phyloP scores from a whole-genome alignment of 2,113 vertebrate genomes.

The Tragelaphus strepsiceros region DNA sequence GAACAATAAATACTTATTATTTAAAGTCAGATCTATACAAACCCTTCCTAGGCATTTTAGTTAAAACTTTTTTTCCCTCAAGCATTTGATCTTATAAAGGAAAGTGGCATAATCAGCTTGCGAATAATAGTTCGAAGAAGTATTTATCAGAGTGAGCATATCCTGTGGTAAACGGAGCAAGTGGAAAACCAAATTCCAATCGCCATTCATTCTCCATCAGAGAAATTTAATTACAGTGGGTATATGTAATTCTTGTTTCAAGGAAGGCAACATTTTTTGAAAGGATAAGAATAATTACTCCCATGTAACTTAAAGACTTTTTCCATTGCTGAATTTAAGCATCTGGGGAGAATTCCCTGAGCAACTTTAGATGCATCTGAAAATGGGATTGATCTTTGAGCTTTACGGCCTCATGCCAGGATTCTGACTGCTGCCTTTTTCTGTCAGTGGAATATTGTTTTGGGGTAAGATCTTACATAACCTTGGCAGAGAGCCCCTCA shows the following conservation, averaged over 20 bases:
- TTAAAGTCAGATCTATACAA: background rate
- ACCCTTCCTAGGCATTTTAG: background rate
- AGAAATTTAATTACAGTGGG: slow-evolving; percentile 63
- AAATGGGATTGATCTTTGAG: slow-evolving; percentile 69
- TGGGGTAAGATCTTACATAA: slow-evolving; percentile 73
- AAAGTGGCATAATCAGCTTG: slow-evolving; percentile 14
- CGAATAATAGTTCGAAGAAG: slow-evolving; percentile 50
- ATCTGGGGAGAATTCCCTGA: slow-evolving; percentile 63
- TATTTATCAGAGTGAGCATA: background rate
- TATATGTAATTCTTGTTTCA: slow-evolving; percentile 68
- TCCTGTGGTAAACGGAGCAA: slow-evolving; percentile 15
- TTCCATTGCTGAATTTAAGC: slow-evolving; percentile 70
- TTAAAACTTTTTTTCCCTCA: background rate
- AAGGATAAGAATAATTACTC: slow-evolving; percentile 65
- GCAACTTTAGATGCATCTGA: slow-evolving; percentile 53
- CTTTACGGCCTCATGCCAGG: slow-evolving; percentile 13
- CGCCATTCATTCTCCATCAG: slow-evolving; percentile 65
- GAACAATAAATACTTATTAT: background rate
- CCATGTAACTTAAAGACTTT: slow-evolving; percentile 74
- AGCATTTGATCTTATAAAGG: slow-evolving; percentile 37
- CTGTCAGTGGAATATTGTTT: slow-evolving; percentile 65
- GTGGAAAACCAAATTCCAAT: slow-evolving; percentile 46
- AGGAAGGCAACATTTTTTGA: slow-evolving; percentile 75
- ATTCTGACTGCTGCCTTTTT: slow-evolving; percentile 66
- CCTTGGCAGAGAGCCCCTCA: slow-evolving; percentile 69